Evolutionary conservation across 2,888 invertebrate species (phyloP).

Genomic region (Xylophagus ater): DNA sequence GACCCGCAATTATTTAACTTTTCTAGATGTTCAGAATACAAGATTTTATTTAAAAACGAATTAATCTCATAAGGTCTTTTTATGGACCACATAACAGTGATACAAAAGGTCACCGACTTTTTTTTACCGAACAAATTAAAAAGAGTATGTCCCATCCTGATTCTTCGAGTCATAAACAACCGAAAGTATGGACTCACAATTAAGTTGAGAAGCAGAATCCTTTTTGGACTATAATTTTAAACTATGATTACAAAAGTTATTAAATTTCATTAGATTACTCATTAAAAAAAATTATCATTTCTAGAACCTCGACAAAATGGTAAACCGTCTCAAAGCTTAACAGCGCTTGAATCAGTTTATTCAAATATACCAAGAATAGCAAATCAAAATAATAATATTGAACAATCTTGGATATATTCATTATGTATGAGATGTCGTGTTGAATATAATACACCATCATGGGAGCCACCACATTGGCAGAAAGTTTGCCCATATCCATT

Average conservation of each 20-base stretch:
- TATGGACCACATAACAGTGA: no score
- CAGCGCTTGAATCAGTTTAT: conserved; percentile 15
- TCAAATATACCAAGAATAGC: conserved; percentile 13
- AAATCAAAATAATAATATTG: conserved; percentile 25
- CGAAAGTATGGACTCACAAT: no score
- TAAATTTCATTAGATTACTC: neutral
- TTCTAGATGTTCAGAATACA: no score
- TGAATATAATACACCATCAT: conserved; percentile 62
- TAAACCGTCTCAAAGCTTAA: conserved; percentile 11
- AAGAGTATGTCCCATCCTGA: no score
- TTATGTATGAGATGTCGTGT: conserved; percentile 70
- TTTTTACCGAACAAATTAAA: no score
- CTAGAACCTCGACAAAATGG: conserved; percentile 30
- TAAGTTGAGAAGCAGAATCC: no score
- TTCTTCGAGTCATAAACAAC: no score
- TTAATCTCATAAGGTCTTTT: no score
- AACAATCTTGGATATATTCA: conserved; percentile 67
- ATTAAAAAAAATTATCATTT: conserved; percentile 9
- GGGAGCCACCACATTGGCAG: conserved; percentile 74
- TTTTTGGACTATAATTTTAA: no score
- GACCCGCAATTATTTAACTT: no score
- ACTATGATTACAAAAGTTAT: neutral
- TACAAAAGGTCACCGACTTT: no score
- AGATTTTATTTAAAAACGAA: no score
- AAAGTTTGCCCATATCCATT: conserved; percentile 73